These are phyloP conservation scores for Corythucha ciliata DNA, from an alignment of 2,888 invertebrate genomes.

Conservation along the genomic window DNA sequence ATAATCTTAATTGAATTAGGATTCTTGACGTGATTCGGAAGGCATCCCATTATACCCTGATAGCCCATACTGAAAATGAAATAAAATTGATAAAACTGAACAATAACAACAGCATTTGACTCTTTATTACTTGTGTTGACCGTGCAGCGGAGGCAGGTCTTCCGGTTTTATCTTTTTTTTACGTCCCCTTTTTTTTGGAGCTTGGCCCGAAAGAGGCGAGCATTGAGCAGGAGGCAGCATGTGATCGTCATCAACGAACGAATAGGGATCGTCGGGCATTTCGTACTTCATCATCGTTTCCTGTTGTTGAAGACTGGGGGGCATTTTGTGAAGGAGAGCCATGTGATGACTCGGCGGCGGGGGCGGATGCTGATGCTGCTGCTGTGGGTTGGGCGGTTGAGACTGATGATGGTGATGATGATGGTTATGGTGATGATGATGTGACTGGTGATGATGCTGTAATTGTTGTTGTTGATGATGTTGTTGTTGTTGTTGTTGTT, in stretches of 20 bases:
- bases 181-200: slow-evolving; percentile 65
- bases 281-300: slow-evolving; percentile 33
- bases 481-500: slow-evolving; percentile 33
- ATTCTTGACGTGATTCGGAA: slow-evolving; percentile 30
- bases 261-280: slow-evolving; percentile 57
- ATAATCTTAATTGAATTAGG: slow-evolving; percentile 37
- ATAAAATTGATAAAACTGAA: not conserved
- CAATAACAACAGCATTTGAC: slow-evolving; percentile 5
- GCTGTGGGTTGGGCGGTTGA: slow-evolving; percentile 31
- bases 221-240: slow-evolving; percentile 42
- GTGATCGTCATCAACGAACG: slow-evolving; percentile 63
- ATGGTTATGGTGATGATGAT: slow-evolving; percentile 32
- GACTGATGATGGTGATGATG: slow-evolving; percentile 28
- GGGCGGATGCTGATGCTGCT: slow-evolving; percentile 29
- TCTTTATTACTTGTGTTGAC: slow-evolving; percentile 15
- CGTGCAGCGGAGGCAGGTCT: slow-evolving; percentile 36
- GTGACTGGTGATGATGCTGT: slow-evolving; percentile 36
- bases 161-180: slow-evolving; percentile 64
- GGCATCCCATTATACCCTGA: slow-evolving; percentile 31
- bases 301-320: slow-evolving; percentile 20
- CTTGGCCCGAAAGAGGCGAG: slow-evolving; percentile 33
- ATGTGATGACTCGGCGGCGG: slow-evolving; percentile 15
- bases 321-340: slow-evolving; percentile 22
- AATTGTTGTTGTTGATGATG: slow-evolving; percentile 37
- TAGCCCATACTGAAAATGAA: slow-evolving; percentile 31